Percentiles rank a stretch among this genome's conserved stretches.
phyloP scores from a whole-genome alignment of 2,797 vertebrate species.

The Numenius phaeopus region DNA sequence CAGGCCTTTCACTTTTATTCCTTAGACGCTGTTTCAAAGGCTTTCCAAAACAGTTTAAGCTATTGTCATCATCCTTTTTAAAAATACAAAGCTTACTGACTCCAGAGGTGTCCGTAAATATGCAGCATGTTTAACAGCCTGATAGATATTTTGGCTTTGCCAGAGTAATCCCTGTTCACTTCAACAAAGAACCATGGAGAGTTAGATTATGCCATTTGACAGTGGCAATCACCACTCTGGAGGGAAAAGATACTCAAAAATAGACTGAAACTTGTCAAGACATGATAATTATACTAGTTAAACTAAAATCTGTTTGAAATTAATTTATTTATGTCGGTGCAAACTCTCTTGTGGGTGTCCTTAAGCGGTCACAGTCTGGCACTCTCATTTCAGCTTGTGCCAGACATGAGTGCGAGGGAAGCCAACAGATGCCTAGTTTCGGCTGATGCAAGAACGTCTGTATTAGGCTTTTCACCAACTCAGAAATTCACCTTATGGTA shows the following conservation, averaged over 20 bases:
- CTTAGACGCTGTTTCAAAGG: not conserved
- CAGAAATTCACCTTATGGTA: not conserved
- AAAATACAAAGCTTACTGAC: not conserved
- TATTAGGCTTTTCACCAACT: not conserved
- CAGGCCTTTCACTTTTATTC: not conserved
- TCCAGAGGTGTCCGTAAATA: not conserved
- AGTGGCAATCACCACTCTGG: not conserved
- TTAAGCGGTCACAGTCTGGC: not conserved
- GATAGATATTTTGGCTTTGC: not conserved
- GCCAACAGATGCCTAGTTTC: not conserved
- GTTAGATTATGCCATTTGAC: not conserved
- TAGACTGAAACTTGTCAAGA: not conserved
- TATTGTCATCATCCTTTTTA: not conserved
- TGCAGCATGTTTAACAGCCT: not conserved
- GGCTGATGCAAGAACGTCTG: not conserved
- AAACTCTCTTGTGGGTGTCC: constrained; percentile 3
- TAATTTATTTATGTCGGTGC: constrained; percentile 10
- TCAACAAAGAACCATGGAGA: not conserved
- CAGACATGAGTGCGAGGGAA: not conserved
- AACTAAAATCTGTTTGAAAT: constrained; percentile 39
- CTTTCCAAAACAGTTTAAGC: not conserved
- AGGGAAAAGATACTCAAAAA: not conserved
- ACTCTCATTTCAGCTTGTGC: not conserved
- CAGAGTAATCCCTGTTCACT: not conserved
- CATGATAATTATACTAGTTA: constrained; percentile 16